phyloP scores from a whole-genome alignment of 2,113 vertebrate genomes.

The Apeltes quadracus region DNA sequence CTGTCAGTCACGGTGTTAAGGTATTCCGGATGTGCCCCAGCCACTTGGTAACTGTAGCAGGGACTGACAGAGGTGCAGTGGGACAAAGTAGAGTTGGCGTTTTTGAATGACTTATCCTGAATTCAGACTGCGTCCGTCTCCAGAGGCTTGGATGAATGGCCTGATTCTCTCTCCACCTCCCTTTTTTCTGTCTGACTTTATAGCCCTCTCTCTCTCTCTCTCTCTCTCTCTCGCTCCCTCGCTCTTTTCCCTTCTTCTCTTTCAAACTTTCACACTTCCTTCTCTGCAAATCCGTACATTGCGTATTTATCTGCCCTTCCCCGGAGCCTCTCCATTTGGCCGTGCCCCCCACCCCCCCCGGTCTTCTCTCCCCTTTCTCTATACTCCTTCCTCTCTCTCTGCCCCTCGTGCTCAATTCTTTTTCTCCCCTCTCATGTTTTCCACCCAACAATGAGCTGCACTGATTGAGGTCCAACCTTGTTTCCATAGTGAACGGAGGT shows the following conservation, averaged over 20 bases:
- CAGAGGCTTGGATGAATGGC: conserved; percentile 77
- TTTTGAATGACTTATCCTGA: conserved; percentile 76
- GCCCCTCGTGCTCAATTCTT: no score
- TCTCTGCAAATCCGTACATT: conserved; percentile 52
- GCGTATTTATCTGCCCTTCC: conserved; percentile 28
- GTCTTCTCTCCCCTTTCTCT: conserved; percentile 34
- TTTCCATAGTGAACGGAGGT: conserved; percentile 66
- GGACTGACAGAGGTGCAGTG: conserved; percentile 74
- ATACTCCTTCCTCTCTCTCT: conserved; percentile 39
- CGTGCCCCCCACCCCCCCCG: conserved; percentile 33
- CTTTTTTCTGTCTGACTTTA: conserved; percentile 63
- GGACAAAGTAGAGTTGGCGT: conserved; percentile 73
- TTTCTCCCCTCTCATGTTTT: conserved; percentile 6
- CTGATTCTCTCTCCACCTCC: conserved; percentile 71
- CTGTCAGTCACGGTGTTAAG: conserved; percentile 60
- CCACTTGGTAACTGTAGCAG: conserved; percentile 66
- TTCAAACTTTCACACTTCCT: conserved; percentile 61
- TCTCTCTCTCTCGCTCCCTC: not conserved
- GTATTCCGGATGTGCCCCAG: conserved; percentile 68
- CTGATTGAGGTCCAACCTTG: conserved; percentile 46
- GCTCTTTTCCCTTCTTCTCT: conserved; percentile 28
- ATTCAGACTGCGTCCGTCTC: conserved; percentile 77
- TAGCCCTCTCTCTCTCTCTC: conserved; percentile 33
- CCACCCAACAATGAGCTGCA: conserved; percentile 33
- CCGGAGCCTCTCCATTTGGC: conserved; percentile 34